A percentile compares a stretch with the other conserved stretches of the same genome.
phyloP scores from a whole-genome alignment of 1,140 invertebrate species.

The Aphelenchoides avenae region DNA sequence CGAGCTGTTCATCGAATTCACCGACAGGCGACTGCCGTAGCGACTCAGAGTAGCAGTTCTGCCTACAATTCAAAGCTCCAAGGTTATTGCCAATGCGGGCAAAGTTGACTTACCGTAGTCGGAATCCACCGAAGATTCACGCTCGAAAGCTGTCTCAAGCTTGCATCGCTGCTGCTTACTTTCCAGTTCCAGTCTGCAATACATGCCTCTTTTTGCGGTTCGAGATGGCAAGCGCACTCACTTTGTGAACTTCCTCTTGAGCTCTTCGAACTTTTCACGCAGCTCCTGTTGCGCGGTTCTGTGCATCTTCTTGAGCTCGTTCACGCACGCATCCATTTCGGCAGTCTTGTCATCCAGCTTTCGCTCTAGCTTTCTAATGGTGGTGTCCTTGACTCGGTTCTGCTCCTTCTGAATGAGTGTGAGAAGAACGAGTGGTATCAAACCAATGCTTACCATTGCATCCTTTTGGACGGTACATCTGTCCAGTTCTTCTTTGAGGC shows the following conservation, averaged over 20 bases:
- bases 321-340: conserved; percentile 50
- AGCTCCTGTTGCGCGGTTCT: conserved; percentile 43
- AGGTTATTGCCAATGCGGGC: not conserved
- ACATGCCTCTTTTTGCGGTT: not conserved
- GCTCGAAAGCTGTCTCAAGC: conserved; percentile 28
- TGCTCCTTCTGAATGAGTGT: conserved; percentile 44
- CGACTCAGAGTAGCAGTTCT: conserved; percentile 16
- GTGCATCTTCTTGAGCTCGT: conserved; percentile 45
- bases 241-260: conserved; percentile 40
- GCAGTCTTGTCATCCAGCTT: conserved; percentile 51
- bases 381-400: conserved; percentile 35
- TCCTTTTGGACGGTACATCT: conserved; percentile 40
- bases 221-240: not conserved
- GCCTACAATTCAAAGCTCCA: not conserved
- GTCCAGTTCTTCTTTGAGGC: conserved; percentile 35
- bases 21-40: conserved; percentile 15
- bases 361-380: conserved; percentile 38
- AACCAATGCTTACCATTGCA: conserved; percentile 29
- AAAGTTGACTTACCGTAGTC: conserved; percentile 20
- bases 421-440: conserved; percentile 1
- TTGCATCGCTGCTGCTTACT: conserved; percentile 35
- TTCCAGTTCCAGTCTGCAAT: conserved; percentile 42
- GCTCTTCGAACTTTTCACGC: conserved; percentile 44
- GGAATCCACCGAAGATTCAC: conserved; percentile 32
- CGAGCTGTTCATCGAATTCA: conserved; percentile 2